Conservation (phyloP, 2,113 vertebrate genomes). For the Promerops cafer region DNA sequence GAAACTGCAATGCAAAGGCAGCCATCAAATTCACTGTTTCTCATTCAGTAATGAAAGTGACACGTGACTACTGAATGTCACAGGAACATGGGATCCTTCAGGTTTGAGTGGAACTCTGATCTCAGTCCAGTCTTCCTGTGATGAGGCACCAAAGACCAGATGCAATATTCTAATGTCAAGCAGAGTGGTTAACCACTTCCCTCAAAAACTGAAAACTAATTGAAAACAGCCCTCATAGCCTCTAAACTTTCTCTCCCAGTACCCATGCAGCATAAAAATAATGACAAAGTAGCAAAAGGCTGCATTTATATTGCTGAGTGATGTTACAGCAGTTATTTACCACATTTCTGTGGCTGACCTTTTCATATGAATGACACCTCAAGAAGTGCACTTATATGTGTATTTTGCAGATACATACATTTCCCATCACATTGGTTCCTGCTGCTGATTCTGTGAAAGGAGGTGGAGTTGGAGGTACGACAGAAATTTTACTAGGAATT, state of each 20-base stretch:
- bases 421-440: constrained; percentile 64
- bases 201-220: background rate
- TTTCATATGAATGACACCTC: background rate
- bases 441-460: constrained; percentile 69
- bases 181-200: background rate
- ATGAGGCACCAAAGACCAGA: background rate
- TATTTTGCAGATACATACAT: background rate
- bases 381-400: fast-evolving
- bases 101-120: background rate
- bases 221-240: background rate
- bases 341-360: background rate
- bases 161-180: background rate
- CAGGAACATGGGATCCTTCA: background rate
- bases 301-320: background rate
- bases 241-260: background rate
- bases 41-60: background rate
- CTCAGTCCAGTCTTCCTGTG: background rate
- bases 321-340: background rate
- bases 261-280: background rate
- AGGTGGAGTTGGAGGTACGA: constrained; percentile 90
- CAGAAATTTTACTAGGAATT: constrained; percentile 79
- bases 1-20: background rate
- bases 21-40: background rate
- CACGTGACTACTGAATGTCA: background rate
- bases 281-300: background rate